Evolutionary conservation across 92 coral and sea anemone species (phyloP), one percentile per base, ranked within the genome.

Genomic region (Heliopora coerulea): DNA sequence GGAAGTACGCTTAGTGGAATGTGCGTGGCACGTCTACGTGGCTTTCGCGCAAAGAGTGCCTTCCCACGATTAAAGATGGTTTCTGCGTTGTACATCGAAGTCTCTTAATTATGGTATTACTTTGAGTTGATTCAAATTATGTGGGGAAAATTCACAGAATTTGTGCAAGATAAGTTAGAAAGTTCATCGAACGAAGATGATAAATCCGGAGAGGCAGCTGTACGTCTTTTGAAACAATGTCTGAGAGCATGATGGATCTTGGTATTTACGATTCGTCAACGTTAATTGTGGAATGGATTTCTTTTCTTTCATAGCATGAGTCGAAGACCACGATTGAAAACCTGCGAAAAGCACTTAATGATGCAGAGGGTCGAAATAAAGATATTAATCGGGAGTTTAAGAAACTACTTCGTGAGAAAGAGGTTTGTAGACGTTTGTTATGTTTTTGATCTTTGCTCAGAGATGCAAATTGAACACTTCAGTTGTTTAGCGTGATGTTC

Each of bases 121-220:
- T 46, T 2, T 8, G 52, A 15, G 2, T 46, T 6, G 15, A 8
- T 10, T n/a, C 2, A 15, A 34, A 65, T 26, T 3, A 95, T 95
- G 99, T 95, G 99, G 99, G 97, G 99, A 35, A 84, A 90, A 80
- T 82, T 95, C 29, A 84, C 96, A 13, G 96, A 95, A 65, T 82
- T 89, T 64, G 89, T 95, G 69, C 96, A 89, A 60, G 99, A 95
- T 49, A 95, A 95, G 59, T 80, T 95, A 64, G 99, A 95, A 60
- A 96, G 78, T 73, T 91, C 97, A 37, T 68, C 83, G 30, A 91
- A 90, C 12, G 99, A 95, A 20, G 96, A 82, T 15, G 89, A 46
- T 20, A 83, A 75, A 24, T 54, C 50, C 27, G 57, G 67, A 19
- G 80, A 69, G 25, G 62, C 67, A 18, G 76, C 62, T 23, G 77